Evolutionary conservation across 2,888 invertebrate species (phyloP).

Genomic region (Trachelus stipa): DNA sequence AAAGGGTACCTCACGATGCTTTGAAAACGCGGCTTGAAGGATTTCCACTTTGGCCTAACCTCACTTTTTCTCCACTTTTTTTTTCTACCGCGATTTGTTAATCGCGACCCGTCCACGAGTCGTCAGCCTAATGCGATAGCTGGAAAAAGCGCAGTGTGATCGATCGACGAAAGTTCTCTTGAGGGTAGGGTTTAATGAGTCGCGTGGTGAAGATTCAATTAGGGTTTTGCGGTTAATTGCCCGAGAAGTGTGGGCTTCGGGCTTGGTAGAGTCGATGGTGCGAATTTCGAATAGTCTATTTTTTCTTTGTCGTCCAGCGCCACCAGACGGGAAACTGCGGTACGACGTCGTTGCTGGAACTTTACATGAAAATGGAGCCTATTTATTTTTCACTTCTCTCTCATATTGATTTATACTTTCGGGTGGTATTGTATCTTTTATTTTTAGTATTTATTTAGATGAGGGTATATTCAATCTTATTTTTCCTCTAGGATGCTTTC

Average conservation of each 20-base stretch:
- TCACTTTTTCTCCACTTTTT: not conserved
- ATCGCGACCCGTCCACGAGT: not conserved
- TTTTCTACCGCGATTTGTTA: not conserved
- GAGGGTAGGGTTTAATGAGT: not conserved
- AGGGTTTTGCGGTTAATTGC: slow-evolving; percentile 2
- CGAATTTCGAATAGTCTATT: not conserved
- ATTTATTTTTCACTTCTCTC: no score
- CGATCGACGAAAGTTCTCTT: not conserved
- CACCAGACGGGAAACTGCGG: no score
- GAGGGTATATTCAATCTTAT: no score
- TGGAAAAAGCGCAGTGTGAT: not conserved
- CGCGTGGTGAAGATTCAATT: not conserved
- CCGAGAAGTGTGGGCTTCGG: not conserved
- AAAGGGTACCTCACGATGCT: not conserved
- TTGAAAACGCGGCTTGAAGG: not conserved
- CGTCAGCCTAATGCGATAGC: not conserved
- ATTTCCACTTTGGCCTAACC: not conserved
- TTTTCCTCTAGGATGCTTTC: not conserved
- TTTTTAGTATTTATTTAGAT: not conserved
- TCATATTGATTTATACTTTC: not conserved
- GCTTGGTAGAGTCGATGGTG: not conserved
- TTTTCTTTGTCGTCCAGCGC: not conserved
- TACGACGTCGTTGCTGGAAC: not conserved
- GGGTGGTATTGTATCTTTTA: not conserved
- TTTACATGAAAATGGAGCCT: no score